Evolutionary conservation across 92 coral and sea anemone genomes (phyloP), one percentile per base, ranked within the genome.

Genomic region (Zoanthus sociatus): DNA sequence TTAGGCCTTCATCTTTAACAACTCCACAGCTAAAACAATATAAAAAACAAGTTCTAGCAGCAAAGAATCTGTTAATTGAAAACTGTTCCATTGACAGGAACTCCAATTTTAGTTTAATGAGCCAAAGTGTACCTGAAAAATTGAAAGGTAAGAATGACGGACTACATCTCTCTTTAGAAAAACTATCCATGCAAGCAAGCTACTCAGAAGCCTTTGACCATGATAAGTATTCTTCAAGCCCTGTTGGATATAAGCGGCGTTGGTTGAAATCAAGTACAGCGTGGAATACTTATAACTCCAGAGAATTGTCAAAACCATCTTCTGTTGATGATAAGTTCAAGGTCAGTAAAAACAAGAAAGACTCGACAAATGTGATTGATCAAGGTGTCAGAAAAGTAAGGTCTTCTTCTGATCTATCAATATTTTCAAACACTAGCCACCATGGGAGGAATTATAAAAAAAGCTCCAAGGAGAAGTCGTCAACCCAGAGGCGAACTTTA

Each of bases 231-330:
- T 91, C 73, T 17, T 73, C 91, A 37, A 91, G 91, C 48, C 83
- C 89, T 37, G 85, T 71, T 16, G 91, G 88, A 30, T 91, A 95
- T 83, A 96, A 94, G 78, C 91, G 99, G 0, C 97, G 98, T 30
- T 97, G 98, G 98, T 88, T 89, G 76, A 91, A 95, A 77, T 97
- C 99, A 1, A 95, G 97, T 72, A 73, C 86, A 21, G 97, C 99
- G 0, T 97, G 99, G 99, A 97, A 94, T 75, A 84, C 96, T 0
- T 97, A 77, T 64, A 88, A 92, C 71, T 77, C 96, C 15, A 86
- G 89, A 12, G 95, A 97, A 54, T 97, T 97, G 56, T 91, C 97
- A 0, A 97, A 97, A 78, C 98, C 97, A 45, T 90, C 92, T 12
- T 88, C 96, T 12, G 68, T 90, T 14, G 88, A 78, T 26, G 92